Evolutionary conservation across 2,797 vertebrate genomes (phyloP).

Genomic region (Pachyuromys duprasi): DNA sequence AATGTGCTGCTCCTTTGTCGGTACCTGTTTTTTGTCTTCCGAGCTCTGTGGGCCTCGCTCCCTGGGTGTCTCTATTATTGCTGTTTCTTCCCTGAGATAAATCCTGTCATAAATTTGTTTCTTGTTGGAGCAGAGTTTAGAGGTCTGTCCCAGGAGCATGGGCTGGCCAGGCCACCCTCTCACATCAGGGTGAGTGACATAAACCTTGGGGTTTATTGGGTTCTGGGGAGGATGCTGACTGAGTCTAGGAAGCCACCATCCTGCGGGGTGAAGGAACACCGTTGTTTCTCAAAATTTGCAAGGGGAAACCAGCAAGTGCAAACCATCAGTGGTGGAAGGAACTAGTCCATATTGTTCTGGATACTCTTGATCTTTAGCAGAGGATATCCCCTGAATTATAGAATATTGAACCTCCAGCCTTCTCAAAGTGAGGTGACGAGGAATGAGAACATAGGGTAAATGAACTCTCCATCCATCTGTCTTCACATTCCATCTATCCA

Average conservation of each 20-base stretch:
- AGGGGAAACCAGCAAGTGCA: no score
- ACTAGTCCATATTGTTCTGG: background rate
- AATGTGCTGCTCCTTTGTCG: slow-evolving; percentile 65
- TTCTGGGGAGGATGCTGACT: rapidly evolving
- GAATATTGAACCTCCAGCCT: background rate
- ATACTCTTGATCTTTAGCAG: background rate
- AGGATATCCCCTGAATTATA: rapidly evolving
- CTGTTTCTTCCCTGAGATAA: slow-evolving; percentile 84
- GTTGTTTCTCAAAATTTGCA: background rate
- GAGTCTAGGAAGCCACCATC: rapidly evolving
- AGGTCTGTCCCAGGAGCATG: background rate
- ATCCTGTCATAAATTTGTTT: slow-evolving; percentile 75
- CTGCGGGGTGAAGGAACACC: rapidly evolving
- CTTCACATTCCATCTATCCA: background rate
- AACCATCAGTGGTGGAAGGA: background rate
- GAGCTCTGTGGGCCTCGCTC: slow-evolving; percentile 77
- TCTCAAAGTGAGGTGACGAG: background rate
- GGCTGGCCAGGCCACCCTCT: background rate
- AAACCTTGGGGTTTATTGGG: rapidly evolving
- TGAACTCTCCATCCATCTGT: no score
- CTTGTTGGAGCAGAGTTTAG: slow-evolving; percentile 78
- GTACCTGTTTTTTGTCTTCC: slow-evolving; percentile 85
- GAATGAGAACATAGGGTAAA: background rate
- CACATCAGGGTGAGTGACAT: rapidly evolving
- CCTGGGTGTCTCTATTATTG: slow-evolving; percentile 73